Conservation (phyloP, 2,888 invertebrate genomes). For the Drosophila merina region DNA sequence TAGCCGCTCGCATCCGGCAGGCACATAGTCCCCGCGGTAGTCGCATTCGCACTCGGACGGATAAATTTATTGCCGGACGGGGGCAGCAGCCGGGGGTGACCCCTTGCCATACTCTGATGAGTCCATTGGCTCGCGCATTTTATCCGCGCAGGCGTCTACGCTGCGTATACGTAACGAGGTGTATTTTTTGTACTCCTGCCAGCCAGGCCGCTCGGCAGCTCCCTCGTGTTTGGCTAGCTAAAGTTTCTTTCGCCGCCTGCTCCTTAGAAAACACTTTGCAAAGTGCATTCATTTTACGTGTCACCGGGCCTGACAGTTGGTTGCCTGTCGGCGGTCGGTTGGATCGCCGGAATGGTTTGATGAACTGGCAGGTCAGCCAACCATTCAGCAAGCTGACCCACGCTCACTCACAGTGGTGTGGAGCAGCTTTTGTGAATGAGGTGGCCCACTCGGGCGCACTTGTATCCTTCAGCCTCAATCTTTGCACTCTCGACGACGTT, state of each 20-base stretch:
- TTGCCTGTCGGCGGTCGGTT: conserved; percentile 59
- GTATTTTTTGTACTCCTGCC: conserved; percentile 11
- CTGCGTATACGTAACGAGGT: conserved; percentile 68
- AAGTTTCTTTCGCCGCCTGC: conserved; percentile 21
- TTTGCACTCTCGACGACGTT: conserved; percentile 47
- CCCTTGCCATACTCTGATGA: not conserved
- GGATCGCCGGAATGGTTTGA: conserved; percentile 1
- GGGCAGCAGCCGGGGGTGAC: conserved; percentile 1
- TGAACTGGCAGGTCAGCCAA: conserved; percentile 21
- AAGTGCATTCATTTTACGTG: conserved; percentile 61
- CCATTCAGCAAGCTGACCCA: conserved; percentile 60
- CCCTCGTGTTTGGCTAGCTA: conserved; percentile 30
- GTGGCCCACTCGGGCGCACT: conserved; percentile 38
- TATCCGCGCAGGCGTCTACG: conserved; percentile 69
- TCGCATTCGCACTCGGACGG: conserved; percentile 38
- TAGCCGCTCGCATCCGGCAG: conserved; percentile 77
- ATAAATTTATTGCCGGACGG: conserved; percentile 48
- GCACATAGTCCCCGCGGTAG: not conserved
- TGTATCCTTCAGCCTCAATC: conserved; percentile 42
- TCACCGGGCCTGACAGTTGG: conserved; percentile 57
- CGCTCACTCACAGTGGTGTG: conserved; percentile 42
- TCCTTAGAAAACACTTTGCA: conserved; percentile 54
- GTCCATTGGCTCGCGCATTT: conserved; percentile 56
- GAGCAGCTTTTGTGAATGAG: conserved; percentile 70
- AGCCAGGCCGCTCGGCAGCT: not conserved